phyloP scores from a whole-genome alignment of 1,140 invertebrate species.

The Polyergus mexicanus region DNA sequence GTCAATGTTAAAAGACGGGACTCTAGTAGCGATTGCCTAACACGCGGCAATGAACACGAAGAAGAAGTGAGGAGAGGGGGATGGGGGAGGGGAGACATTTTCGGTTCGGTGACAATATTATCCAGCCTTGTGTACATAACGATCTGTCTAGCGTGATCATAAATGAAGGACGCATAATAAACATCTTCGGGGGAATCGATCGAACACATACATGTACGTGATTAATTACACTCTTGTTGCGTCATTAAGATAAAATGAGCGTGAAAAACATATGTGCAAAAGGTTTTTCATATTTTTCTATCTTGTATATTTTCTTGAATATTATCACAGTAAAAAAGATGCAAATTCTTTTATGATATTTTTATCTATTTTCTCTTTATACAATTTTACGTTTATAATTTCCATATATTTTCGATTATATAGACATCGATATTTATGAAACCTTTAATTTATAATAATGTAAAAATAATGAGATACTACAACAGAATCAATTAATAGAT shows the following conservation, averaged over 20 bases:
- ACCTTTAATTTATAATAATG: not conserved
- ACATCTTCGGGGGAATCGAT: not conserved
- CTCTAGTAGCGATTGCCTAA: slow-evolving; percentile 76
- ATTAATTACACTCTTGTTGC: not conserved
- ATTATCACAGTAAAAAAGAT: not conserved
- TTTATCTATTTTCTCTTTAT: not conserved
- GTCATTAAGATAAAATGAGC: slow-evolving; percentile 4
- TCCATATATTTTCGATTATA: not conserved
- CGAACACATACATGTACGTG: not conserved
- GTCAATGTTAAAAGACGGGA: slow-evolving; percentile 82
- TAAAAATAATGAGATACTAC: not conserved
- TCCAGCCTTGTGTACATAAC: slow-evolving; percentile 45
- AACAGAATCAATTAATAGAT: not conserved
- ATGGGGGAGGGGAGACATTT: not conserved
- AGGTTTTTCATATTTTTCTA: slow-evolving; percentile 4
- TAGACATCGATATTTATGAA: too few relatives aligned
- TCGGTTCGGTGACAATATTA: slow-evolving; percentile 54
- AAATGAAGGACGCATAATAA: not conserved
- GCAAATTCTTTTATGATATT: not conserved
- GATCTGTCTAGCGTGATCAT: slow-evolving; percentile 44
- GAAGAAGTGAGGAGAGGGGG: not conserved
- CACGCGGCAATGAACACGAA: slow-evolving; percentile 26
- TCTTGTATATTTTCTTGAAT: not conserved
- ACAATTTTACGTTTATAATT: not conserved
- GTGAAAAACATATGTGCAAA: not conserved